Evolutionary conservation across 2,888 invertebrate species (phyloP).

Genomic region (Toxonevra muliebris): DNA sequence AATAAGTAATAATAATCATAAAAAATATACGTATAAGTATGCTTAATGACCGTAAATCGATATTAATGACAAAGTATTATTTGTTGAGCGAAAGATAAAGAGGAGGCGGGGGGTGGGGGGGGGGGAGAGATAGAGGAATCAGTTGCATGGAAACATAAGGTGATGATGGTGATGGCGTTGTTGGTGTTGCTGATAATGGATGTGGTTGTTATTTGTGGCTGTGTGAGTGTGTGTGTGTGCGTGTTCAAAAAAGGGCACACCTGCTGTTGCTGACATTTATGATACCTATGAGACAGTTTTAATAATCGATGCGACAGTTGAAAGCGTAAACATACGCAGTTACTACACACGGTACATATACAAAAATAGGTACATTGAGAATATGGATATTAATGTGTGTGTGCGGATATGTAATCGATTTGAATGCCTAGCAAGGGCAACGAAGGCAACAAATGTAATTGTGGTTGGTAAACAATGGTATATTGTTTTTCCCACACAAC

Average conservation of each 20-base stretch:
- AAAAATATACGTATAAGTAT: not conserved
- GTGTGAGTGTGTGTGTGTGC: not conserved
- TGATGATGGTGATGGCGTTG: no score
- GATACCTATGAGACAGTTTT: constrained; percentile 54
- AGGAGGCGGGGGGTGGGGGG: no score
- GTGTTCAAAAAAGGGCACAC: constrained; percentile 32
- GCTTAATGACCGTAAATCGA: constrained; percentile 39
- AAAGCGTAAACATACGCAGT: not conserved
- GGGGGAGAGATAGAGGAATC: no score
- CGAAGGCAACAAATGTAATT: no score
- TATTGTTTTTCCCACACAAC: no score
- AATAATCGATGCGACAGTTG: not conserved
- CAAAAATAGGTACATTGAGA: no score
- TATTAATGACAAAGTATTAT: constrained; percentile 31
- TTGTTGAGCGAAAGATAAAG: no score
- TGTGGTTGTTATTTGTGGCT: not conserved
- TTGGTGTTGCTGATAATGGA: not conserved
- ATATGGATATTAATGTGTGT: no score
- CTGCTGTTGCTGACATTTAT: constrained; percentile 53
- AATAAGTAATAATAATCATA: not conserved
- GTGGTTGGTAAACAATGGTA: no score
- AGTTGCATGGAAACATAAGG: no score
- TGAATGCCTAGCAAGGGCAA: no score
- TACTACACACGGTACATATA: not conserved
- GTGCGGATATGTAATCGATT: no score